Evolutionary conservation across 2,113 vertebrate genomes (phyloP).

Genomic region (Centropus unirufus): DNA sequence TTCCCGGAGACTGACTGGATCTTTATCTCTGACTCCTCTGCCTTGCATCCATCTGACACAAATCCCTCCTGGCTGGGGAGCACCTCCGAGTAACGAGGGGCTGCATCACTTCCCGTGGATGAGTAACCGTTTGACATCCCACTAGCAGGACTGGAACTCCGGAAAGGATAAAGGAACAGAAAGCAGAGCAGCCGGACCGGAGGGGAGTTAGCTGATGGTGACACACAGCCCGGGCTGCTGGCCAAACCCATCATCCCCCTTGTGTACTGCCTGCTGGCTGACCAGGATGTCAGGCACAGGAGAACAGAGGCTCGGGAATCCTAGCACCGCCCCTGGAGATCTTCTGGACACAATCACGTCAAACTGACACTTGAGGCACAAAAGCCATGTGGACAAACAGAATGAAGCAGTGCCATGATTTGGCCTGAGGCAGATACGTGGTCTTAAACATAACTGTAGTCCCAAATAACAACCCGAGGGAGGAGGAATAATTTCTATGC

Average conservation of each 20-base stretch:
- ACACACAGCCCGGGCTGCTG: background rate
- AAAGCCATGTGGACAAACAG: background rate
- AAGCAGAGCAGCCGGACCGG: background rate
- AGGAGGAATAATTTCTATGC: background rate
- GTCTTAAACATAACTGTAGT: background rate
- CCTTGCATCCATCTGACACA: background rate
- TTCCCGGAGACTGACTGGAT: background rate
- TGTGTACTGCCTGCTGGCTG: background rate
- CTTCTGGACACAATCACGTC: background rate
- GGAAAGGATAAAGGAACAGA: background rate
- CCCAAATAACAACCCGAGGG: background rate
- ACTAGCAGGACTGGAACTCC: background rate
- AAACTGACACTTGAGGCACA: background rate
- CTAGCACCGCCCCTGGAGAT: background rate
- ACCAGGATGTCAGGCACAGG: background rate
- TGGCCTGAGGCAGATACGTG: background rate
- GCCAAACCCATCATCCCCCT: background rate
- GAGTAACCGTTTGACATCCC: background rate
- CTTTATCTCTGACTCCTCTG: background rate
- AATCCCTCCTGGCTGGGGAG: background rate
- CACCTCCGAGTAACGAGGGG: background rate
- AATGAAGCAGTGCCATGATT: background rate
- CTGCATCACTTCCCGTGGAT: background rate
- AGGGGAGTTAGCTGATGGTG: background rate
- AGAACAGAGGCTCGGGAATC: background rate